Evolutionary conservation across 2,888 invertebrate species (phyloP).

Genomic region (Diarsia mendica): DNA sequence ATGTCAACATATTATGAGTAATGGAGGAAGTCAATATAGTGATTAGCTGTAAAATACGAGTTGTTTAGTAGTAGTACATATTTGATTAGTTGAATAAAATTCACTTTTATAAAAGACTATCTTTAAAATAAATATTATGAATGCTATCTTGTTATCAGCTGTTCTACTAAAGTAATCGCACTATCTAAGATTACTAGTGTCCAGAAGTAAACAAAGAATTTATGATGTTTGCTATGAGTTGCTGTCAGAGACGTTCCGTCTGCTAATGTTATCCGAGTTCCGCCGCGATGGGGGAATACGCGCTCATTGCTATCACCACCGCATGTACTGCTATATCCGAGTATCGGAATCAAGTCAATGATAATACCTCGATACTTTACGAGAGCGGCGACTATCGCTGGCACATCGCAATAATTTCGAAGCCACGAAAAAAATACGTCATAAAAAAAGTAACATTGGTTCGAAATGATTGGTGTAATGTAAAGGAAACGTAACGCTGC

Average conservation of each 20-base stretch:
- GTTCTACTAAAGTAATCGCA: constrained; percentile 19
- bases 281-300: constrained; percentile 27
- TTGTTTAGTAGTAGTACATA: not conserved
- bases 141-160: constrained; percentile 14
- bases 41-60: constrained; percentile 7
- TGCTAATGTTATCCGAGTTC: constrained; percentile 41
- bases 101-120: not conserved
- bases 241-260: constrained; percentile 1
- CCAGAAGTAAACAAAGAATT: constrained; percentile 33
- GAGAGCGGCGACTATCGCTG: constrained; percentile 35
- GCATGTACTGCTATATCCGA: not conserved
- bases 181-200: not conserved
- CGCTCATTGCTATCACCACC: constrained; percentile 2
- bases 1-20: constrained; percentile 26
- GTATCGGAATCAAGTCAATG: constrained; percentile 15
- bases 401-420: constrained; percentile 48
- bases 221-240: not conserved
- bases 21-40: constrained; percentile 20
- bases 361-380: constrained; percentile 36
- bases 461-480: constrained; percentile 73
- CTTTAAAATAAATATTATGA: constrained; percentile 19
- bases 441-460: constrained; percentile 59
- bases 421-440: constrained; percentile 58
- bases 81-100: constrained; percentile 4
- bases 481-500: constrained; percentile 82